phyloP scores from a whole-genome alignment of 2,113 vertebrate genomes.

The Hippolais icterina region DNA sequence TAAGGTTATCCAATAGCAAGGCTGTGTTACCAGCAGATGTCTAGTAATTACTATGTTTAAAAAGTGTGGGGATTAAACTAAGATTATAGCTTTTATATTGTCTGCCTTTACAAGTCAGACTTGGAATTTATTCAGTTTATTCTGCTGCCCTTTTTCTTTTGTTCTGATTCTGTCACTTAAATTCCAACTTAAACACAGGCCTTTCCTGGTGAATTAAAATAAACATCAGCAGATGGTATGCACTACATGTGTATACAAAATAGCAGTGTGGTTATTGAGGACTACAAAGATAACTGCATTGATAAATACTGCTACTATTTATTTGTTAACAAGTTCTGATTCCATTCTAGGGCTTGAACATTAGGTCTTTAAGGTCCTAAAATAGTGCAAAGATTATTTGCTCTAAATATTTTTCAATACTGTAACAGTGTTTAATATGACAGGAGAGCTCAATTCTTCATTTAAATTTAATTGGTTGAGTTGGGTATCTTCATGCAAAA shows the following conservation, averaged over 20 bases:
- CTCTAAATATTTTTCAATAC: not conserved
- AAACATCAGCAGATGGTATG: constrained; percentile 75
- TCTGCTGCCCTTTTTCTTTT: constrained; percentile 76
- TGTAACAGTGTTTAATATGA: not conserved
- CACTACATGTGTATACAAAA: constrained; percentile 62
- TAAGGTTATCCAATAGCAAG: constrained; percentile 78
- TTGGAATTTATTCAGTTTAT: constrained; percentile 78
- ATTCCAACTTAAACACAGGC: constrained; percentile 71
- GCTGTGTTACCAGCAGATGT: constrained; percentile 79
- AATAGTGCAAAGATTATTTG: not conserved
- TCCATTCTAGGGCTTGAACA: not conserved
- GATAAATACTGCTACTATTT: constrained; percentile 28
- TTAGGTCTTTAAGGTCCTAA: not conserved
- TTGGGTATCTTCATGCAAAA: not conserved
- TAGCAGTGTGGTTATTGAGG: constrained; percentile 22
- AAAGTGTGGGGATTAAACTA: constrained; percentile 73
- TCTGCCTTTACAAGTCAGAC: constrained; percentile 80
- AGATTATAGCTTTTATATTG: constrained; percentile 82
- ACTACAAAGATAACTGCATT: constrained; percentile 24
- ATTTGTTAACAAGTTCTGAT: constrained; percentile 29
- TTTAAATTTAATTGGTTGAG: not conserved
- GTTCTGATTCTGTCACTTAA: constrained; percentile 76
- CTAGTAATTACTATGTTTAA: constrained; percentile 83
- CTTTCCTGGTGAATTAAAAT: constrained; percentile 75
- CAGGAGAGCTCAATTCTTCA: not conserved